Evolutionary conservation across 2,888 invertebrate species (phyloP).

Genomic region (Ennomos erosarius): DNA sequence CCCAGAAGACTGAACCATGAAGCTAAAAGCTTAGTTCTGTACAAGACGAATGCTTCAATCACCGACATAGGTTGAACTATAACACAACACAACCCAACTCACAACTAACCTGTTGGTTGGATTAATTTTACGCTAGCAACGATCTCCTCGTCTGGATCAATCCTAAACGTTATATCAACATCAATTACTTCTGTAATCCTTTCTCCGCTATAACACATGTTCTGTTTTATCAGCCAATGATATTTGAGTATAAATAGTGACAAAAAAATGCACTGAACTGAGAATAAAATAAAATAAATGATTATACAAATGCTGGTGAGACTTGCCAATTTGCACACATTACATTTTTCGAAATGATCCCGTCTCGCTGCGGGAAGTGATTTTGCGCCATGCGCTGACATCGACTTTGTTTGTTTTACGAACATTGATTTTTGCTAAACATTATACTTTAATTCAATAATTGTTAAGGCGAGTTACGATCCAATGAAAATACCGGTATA

Average conservation of each 20-base stretch:
- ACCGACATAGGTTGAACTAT: too few species aligned
- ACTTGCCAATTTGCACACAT: conserved; percentile 50
- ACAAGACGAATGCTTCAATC: too few species aligned
- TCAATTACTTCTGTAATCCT: conserved; percentile 30
- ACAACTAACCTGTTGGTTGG: too few species aligned
- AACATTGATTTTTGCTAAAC: too few species aligned
- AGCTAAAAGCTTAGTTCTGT: too few species aligned
- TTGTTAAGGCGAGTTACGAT: too few species aligned
- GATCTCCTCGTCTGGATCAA: conserved; percentile 1
- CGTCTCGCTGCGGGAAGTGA: background rate
- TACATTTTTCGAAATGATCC: conserved; percentile 37
- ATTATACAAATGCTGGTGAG: conserved; percentile 17
- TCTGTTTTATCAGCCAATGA: conserved; percentile 34
- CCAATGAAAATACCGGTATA: too few species aligned
- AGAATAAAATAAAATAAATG: conserved; percentile 35
- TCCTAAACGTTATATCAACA: conserved; percentile 7
- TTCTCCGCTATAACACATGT: conserved; percentile 32
- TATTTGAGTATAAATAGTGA: conserved; percentile 29
- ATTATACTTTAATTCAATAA: too few species aligned
- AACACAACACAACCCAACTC: too few species aligned
- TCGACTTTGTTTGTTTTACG: too few species aligned
- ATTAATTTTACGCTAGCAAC: background rate
- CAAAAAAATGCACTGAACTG: conserved; percentile 42
- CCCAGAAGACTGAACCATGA: too few species aligned
- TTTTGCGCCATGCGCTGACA: too few species aligned